A percentile compares a stretch with the other conserved stretches of the same genome.
These are phyloP conservation scores for Panopea generosa DNA, from an alignment of 2,888 invertebrate species.

Conservation along the genomic window DNA sequence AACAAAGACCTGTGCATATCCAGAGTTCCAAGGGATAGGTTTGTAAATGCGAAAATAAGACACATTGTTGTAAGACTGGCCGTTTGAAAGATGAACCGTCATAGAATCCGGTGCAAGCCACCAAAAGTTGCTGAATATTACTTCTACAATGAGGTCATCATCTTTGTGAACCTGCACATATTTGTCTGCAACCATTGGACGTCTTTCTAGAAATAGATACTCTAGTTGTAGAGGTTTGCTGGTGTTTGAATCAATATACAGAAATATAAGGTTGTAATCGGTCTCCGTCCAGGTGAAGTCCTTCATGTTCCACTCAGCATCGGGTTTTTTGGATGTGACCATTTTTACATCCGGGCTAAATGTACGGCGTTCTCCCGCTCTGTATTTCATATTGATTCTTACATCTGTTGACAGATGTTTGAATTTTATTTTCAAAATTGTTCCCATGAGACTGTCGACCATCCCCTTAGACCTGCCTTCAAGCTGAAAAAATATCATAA, in stretches of 20 bases:
- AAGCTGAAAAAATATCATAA: conserved; percentile 61
- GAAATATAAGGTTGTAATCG: conserved; percentile 60
- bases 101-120: conserved; percentile 73
- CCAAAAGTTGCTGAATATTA: conserved; percentile 71
- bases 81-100: conserved; percentile 60
- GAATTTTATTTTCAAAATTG: conserved; percentile 63
- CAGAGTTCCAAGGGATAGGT: conserved; percentile 68
- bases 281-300: conserved; percentile 73
- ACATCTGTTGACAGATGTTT: conserved; percentile 41
- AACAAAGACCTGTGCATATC: conserved; percentile 73
- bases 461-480: conserved; percentile 70
- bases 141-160: conserved; percentile 69
- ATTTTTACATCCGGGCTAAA: conserved; percentile 36
- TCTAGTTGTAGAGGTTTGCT: conserved; percentile 53
- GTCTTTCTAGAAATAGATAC: conserved; percentile 59
- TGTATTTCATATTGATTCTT: conserved; percentile 49
- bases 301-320: conserved; percentile 60
- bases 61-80: conserved; percentile 54
- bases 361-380: conserved; percentile 45
- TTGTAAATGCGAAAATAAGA: conserved; percentile 71
- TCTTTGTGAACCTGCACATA: conserved; percentile 59
- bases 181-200: conserved; percentile 67
- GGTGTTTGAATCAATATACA: conserved; percentile 55
- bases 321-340: conserved; percentile 40
- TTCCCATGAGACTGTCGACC: conserved; percentile 72